phyloP scores from a whole-genome alignment of 2,888 invertebrate genomes.

The Ormia ochracea region DNA sequence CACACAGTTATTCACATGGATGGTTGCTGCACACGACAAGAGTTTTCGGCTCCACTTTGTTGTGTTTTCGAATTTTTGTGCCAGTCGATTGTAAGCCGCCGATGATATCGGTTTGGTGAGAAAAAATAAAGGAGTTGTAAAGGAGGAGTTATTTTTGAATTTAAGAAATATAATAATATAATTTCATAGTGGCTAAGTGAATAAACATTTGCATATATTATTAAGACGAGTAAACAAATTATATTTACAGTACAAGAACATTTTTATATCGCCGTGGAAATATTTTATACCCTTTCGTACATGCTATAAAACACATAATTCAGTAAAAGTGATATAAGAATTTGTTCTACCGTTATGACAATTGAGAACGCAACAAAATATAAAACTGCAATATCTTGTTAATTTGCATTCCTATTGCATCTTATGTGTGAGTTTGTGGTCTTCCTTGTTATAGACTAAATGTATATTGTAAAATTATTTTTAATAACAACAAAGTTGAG shows the following conservation, averaged over 20 bases:
- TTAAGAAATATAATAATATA: constrained; percentile 13
- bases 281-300: not conserved
- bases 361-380: constrained; percentile 1
- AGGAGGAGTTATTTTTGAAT: not conserved
- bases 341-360: not conserved
- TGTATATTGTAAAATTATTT: constrained; percentile 13
- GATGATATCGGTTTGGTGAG: constrained; percentile 68
- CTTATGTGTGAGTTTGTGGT: not conserved
- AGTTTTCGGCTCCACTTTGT: constrained; percentile 66
- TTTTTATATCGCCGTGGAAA: not conserved
- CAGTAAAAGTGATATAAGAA: constrained; percentile 30
- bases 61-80: constrained; percentile 66
- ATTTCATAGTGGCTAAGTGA: constrained; percentile 14
- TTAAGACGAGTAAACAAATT: constrained; percentile 9
- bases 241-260: not conserved
- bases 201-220: constrained; percentile 14
- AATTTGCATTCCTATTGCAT: constrained; percentile 50
- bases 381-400: constrained; percentile 11
- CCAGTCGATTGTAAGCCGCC: constrained; percentile 68
- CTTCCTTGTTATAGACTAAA: constrained; percentile 13
- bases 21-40: constrained; percentile 25
- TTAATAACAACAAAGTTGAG: constrained; percentile 34
- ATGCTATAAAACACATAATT: constrained; percentile 11
- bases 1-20: not conserved
- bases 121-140: constrained; percentile 33